Evolutionary conservation across 1,140 invertebrate genomes (phyloP).

Genomic region (Brachionus plicatilis): DNA sequence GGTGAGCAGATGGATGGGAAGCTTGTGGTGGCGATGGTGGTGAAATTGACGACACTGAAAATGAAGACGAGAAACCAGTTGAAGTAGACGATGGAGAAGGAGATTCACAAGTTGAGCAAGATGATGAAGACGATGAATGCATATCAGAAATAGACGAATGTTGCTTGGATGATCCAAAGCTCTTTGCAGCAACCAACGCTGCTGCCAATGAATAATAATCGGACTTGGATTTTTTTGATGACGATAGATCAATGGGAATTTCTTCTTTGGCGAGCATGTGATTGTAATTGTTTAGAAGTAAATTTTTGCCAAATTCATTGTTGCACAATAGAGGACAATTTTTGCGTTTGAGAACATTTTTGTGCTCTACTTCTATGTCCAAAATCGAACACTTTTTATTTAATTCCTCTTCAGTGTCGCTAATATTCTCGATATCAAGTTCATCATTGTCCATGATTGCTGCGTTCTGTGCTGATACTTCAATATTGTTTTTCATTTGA

Average conservation of each 20-base stretch:
- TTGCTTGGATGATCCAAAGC: not conserved
- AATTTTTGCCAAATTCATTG: not conserved
- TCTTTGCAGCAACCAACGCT: not conserved
- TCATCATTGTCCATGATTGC: not conserved
- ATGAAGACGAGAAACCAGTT: not conserved
- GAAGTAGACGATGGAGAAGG: conserved; percentile 33
- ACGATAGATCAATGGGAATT: conserved; percentile 18
- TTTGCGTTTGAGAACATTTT: not conserved
- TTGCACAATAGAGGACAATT: not conserved
- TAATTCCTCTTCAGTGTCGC: not conserved
- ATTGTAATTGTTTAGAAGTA: not conserved
- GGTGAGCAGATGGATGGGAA: not conserved
- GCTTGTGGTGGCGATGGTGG: not conserved
- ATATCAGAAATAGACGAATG: not conserved
- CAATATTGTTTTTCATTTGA: not conserved
- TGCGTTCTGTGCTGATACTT: not conserved
- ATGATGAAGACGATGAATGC: conserved; percentile 16
- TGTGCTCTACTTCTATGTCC: not conserved
- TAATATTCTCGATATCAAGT: conserved; percentile 13
- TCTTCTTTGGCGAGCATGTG: not conserved
- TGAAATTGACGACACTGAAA: not conserved
- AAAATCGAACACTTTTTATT: not conserved
- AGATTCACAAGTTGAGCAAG: conserved; percentile 35
- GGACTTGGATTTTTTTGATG: conserved; percentile 4
- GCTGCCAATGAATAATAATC: not conserved